Evolutionary conservation across 2,113 vertebrate genomes (phyloP).

Genomic region (Heliornis fulica): DNA sequence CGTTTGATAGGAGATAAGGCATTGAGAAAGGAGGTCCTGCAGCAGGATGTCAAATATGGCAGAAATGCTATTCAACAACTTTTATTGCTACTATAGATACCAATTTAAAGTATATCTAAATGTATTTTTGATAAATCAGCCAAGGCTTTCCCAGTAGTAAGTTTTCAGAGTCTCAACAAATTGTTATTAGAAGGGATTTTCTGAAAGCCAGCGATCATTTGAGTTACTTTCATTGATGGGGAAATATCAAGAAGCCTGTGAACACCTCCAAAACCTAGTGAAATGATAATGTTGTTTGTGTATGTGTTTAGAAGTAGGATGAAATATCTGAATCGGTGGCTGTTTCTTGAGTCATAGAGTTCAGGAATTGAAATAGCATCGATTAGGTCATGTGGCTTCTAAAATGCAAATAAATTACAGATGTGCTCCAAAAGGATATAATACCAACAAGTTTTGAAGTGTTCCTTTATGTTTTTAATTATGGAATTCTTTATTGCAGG

Average conservation of each 20-base stretch:
- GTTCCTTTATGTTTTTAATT: neutral
- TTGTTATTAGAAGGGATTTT: neutral
- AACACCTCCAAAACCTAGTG: neutral
- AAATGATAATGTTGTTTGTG: neutral
- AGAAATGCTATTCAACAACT: neutral
- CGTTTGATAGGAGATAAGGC: neutral
- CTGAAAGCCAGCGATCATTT: neutral
- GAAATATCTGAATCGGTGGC: neutral
- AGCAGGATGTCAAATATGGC: neutral
- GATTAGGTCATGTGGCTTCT: neutral
- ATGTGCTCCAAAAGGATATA: neutral
- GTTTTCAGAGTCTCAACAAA: neutral
- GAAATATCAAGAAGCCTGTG: neutral
- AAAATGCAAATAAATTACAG: neutral
- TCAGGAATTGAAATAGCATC: neutral
- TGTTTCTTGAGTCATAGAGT: neutral
- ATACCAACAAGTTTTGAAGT: neutral
- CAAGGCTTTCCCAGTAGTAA: neutral
- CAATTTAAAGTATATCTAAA: neutral
- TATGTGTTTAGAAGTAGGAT: neutral
- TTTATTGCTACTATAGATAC: neutral
- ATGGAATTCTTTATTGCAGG: constrained; percentile 65
- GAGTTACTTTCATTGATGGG: neutral
- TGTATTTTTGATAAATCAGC: neutral
- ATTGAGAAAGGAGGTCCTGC: neutral